Evolutionary conservation across 2,113 vertebrate species (phyloP).

Genomic region (Drymodes brunneopygia): DNA sequence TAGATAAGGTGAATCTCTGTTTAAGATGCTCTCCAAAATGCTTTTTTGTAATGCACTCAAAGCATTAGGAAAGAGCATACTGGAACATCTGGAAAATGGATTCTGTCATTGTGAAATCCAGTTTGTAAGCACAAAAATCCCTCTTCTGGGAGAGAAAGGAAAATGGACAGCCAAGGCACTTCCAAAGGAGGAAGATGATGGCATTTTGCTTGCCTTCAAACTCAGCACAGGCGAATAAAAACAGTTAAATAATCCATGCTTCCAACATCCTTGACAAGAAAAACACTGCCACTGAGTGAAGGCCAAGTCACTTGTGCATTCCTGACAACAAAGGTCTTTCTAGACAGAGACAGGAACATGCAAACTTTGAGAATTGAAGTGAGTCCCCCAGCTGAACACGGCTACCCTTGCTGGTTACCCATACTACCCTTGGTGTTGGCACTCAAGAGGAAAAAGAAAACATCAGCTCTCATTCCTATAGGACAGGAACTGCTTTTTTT

Average conservation of each 20-base stretch:
- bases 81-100: not conserved
- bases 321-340: not conserved
- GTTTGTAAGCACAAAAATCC: not conserved
- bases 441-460: not conserved
- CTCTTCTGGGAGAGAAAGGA: not conserved
- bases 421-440: not conserved
- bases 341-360: not conserved
- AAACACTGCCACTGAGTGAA: not conserved
- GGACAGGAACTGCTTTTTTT: not conserved
- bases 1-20: not conserved
- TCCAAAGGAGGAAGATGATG: not conserved
- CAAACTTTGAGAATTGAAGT: not conserved
- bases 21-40: not conserved
- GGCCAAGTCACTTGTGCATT: not conserved
- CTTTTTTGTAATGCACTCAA: not conserved
- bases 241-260: not conserved
- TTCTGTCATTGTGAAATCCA: slow-evolving; percentile 15
- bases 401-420: not conserved
- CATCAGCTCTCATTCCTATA: not conserved
- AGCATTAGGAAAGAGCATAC: not conserved
- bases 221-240: not conserved
- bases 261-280: not conserved
- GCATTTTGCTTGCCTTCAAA: not conserved
- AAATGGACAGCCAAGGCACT: not conserved
- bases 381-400: not conserved